phyloP scores from a whole-genome alignment of 2,113 vertebrate genomes.

The Oplegnathus fasciatus region DNA sequence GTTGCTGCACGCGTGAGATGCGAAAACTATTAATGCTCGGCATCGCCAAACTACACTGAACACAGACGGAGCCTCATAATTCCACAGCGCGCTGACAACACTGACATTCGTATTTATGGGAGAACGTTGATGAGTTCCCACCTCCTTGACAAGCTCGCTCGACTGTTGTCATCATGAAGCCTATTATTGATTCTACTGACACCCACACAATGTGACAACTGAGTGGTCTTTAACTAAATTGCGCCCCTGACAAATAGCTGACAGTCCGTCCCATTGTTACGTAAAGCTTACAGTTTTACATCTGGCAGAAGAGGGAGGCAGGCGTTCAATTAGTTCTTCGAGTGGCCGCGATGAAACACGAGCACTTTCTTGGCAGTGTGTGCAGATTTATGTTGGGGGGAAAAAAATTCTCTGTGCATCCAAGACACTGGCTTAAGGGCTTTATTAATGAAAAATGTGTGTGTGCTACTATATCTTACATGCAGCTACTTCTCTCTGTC shows the following conservation, averaged over 20 bases:
- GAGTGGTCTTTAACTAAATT: slow-evolving; percentile 73
- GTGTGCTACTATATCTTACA: slow-evolving; percentile 29
- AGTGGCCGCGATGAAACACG: slow-evolving; percentile 44
- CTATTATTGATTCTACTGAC: slow-evolving; percentile 75
- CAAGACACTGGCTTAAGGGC: slow-evolving; percentile 30
- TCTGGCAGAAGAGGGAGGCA: slow-evolving; percentile 57
- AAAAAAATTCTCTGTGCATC: slow-evolving; percentile 13
- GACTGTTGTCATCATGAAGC: slow-evolving; percentile 64
- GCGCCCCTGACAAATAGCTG: slow-evolving; percentile 66
- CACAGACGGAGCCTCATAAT: slow-evolving; percentile 42
- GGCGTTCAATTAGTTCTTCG: slow-evolving; percentile 54
- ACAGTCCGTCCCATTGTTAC: slow-evolving; percentile 60
- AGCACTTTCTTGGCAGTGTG: slow-evolving; percentile 54
- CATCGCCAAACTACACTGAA: not conserved
- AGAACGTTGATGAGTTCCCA: slow-evolving; percentile 62
- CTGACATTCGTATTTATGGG: slow-evolving; percentile 66
- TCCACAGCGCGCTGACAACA: slow-evolving; percentile 39
- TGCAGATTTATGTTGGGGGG: slow-evolving; percentile 17
- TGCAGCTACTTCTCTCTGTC: slow-evolving; percentile 32
- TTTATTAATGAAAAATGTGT: slow-evolving; percentile 47
- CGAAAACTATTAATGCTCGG: slow-evolving; percentile 23
- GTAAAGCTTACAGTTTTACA: slow-evolving; percentile 57
- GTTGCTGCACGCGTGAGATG: not conserved
- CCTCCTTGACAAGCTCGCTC: slow-evolving; percentile 62
- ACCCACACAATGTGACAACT: slow-evolving; percentile 71